Conservation (phyloP, 2,113 vertebrate species). For the Myxocyprinus asiaticus region DNA sequence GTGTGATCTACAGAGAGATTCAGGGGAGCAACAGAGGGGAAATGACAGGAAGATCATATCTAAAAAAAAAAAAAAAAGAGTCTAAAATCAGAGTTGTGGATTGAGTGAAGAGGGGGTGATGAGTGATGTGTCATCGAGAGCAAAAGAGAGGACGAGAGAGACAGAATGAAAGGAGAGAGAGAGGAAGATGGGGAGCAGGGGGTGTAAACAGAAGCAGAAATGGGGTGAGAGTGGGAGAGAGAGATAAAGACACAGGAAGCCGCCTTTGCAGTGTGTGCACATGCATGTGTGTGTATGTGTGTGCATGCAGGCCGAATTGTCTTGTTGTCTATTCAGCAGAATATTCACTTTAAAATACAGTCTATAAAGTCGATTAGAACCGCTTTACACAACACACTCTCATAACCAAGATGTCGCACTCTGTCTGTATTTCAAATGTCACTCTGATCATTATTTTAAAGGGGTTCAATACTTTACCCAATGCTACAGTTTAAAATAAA, state of each 20-base stretch:
- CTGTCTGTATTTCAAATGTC: too few relatives aligned
- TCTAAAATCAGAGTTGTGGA: conserved; percentile 19
- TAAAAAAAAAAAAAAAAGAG: background rate
- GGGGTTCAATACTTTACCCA: too few relatives aligned
- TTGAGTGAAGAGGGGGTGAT: conserved; percentile 16
- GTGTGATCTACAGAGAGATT: conserved; percentile 49
- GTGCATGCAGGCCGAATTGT: background rate
- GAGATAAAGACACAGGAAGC: conserved; percentile 69
- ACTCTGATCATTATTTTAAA: too few relatives aligned
- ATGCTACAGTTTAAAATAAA: too few relatives aligned
- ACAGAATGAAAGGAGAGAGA: conserved; percentile 23
- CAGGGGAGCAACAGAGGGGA: background rate
- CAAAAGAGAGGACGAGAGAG: conserved; percentile 54
- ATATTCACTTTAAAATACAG: background rate
- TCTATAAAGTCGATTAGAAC: too few relatives aligned
- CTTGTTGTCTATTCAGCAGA: conserved; percentile 19
- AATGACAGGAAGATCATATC: conserved; percentile 73
- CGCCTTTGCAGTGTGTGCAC: too few relatives aligned
- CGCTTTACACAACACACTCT: too few relatives aligned
- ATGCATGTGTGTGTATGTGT: background rate
- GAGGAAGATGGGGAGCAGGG: background rate
- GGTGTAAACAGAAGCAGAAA: conserved; percentile 53
- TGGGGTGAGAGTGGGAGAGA: conserved; percentile 55
- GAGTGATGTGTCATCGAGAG: conserved; percentile 8
- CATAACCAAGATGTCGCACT: too few relatives aligned